Base-by-base conservation (phyloP, 1,140 invertebrate species). In the Zaprionus capensis region DNA sequence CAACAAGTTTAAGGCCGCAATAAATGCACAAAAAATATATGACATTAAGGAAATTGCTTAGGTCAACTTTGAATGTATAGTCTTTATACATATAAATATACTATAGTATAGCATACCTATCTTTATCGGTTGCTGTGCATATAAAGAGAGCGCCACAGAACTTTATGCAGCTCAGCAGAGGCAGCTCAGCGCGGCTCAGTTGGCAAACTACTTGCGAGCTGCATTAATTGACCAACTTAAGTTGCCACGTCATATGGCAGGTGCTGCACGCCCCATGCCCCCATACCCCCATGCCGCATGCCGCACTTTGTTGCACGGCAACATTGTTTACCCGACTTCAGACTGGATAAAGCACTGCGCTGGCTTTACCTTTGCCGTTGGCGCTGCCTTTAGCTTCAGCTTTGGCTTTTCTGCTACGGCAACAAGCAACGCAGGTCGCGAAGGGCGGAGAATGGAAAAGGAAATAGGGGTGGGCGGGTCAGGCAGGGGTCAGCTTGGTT, bases 201-300 rank as follows among this genome's bases (percentile, higher is more conserved):
- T 31, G 28, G 17, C 46, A 7, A 49, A 22, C 46, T 20, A 49
- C 46, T 51, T 51, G 46, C 46, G 20, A 51, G 20, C 20, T 51
- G 46, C 46, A 51, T 51, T 51, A 51, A 51, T 51, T 51, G 46
- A 51, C 46, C 46, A 51, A 51, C 46, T 51, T 12, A 51, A 51
- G 46, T 51, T 51, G 46, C 46, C 11, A 51, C 46, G 20, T 22
- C 46, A 46, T 46, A n/a, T 46, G 41, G 46, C 46, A 14, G 46
- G 20, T 51, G 46, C 46, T 17, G 20, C 46, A 51, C 15, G 6
- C 46, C 11, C 17, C 20, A 49, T 22, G 46, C 46, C 46, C 2
- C 2, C 44, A 49, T 9, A 20, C 46, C 7, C 2, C 1, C 20
- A 51, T 11, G 46, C 46, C 9, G 9, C 11, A 2, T 20, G 9